A percentile compares a stretch with the other conserved stretches of the same genome.
These are phyloP conservation scores for Mastomys coucha DNA, from an alignment of 2,113 vertebrate genomes.

Conservation along the genomic window DNA sequence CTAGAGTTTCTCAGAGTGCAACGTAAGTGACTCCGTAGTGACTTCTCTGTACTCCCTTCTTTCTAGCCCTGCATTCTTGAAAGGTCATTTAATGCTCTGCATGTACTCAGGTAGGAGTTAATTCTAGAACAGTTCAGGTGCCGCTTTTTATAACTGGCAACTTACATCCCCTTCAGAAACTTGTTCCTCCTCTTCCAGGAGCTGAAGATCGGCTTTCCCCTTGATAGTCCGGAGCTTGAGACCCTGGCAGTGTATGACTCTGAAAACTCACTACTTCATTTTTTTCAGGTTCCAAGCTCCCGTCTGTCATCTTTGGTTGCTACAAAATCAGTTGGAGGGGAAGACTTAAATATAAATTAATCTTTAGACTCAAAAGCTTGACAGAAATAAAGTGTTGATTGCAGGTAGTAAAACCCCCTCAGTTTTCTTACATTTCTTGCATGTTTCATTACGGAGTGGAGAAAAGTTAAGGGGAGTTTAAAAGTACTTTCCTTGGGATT, in stretches of 20 bases:
- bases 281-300: neutral
- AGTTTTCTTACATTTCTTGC: slow-evolving; percentile 30
- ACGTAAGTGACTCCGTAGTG: neutral
- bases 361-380: slow-evolving; percentile 23
- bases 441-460: slow-evolving; percentile 9
- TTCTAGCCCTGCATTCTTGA: neutral
- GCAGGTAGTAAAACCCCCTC: neutral
- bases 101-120: neutral
- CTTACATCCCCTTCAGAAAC: slow-evolving; percentile 15
- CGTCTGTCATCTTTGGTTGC: slow-evolving; percentile 14
- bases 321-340: slow-evolving; percentile 44
- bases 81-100: slow-evolving; percentile 25
- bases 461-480: slow-evolving; percentile 31
- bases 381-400: neutral
- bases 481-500: slow-evolving; percentile 56
- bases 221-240: neutral
- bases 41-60: slow-evolving; percentile 2
- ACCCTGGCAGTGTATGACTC: neutral
- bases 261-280: neutral
- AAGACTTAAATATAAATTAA: slow-evolving; percentile 56
- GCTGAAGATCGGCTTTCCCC: neutral
- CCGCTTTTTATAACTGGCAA: slow-evolving; percentile 1
- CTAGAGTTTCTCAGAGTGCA: slow-evolving; percentile 1
- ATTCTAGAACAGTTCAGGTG: slow-evolving; percentile 32
- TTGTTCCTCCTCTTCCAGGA: neutral